phyloP scores from a whole-genome alignment of 1,140 invertebrate genomes.

The Danaus melanippus region DNA sequence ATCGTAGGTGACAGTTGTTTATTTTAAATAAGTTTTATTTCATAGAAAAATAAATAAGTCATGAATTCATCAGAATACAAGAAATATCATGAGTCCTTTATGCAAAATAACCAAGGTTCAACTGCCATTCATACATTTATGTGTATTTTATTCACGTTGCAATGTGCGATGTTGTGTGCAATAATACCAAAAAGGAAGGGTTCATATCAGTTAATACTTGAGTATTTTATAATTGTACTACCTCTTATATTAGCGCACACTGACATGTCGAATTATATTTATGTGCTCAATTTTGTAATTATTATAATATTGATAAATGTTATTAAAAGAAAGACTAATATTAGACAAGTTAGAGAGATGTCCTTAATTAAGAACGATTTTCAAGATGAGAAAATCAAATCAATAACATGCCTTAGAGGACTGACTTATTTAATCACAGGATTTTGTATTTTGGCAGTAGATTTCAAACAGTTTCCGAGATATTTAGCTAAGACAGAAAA shows the following conservation, averaged over 20 bases:
- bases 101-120: constrained; percentile 70
- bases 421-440: constrained; percentile 83
- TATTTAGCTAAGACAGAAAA: constrained; percentile 89
- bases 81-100: constrained; percentile 60
- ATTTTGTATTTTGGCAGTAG: constrained; percentile 92
- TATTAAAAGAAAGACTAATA: constrained; percentile 24
- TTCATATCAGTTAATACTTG: constrained; percentile 40
- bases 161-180: constrained; percentile 38
- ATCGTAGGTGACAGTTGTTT: too few species aligned
- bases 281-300: constrained; percentile 31
- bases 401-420: constrained; percentile 79
- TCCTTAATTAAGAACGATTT: constrained; percentile 31
- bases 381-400: constrained; percentile 58
- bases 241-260: constrained; percentile 72
- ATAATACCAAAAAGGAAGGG: constrained; percentile 16
- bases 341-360: constrained; percentile 16
- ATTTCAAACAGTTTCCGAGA: constrained; percentile 90
- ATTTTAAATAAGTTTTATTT: background rate
- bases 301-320: constrained; percentile 36
- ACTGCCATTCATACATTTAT: constrained; percentile 51
- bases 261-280: constrained; percentile 41
- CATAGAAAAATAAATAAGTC: constrained; percentile 5
- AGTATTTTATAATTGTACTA: constrained; percentile 70
- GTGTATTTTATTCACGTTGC: constrained; percentile 56
- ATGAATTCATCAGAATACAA: constrained; percentile 57